Evolutionary conservation across 2,113 vertebrate genomes (phyloP).

Genomic region (Nanorana parkeri): DNA sequence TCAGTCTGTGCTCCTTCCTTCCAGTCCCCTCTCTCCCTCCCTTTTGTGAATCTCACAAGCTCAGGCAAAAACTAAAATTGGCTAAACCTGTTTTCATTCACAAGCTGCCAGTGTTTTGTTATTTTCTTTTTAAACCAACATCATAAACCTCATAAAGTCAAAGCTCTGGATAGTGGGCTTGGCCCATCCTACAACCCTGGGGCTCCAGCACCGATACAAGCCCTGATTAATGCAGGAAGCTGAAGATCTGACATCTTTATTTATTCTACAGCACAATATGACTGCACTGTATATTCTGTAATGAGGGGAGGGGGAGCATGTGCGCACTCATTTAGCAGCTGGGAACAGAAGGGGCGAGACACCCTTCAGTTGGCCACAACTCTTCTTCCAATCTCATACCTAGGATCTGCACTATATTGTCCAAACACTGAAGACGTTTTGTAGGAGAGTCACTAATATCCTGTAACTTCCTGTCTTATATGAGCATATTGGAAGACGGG

Average conservation of each 20-base stretch:
- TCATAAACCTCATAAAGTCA: slow-evolving; percentile 38
- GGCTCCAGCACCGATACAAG: slow-evolving; percentile 4
- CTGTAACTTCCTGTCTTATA: not conserved
- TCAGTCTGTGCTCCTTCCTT: slow-evolving; percentile 34
- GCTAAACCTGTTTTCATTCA: slow-evolving; percentile 52
- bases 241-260: slow-evolving; percentile 31
- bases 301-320: not conserved
- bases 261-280: slow-evolving; percentile 18
- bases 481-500: not conserved
- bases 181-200: slow-evolving; percentile 30
- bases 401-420: too few relatives aligned
- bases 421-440: too few relatives aligned
- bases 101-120: slow-evolving; percentile 43
- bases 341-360: not conserved
- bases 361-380: not conserved
- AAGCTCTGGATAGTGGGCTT: slow-evolving; percentile 28
- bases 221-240: slow-evolving; percentile 23
- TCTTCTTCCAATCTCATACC: not conserved
- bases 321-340: not conserved
- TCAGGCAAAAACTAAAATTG: slow-evolving; percentile 48
- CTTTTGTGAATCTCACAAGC: slow-evolving; percentile 36
- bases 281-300: not conserved
- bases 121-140: slow-evolving; percentile 49
- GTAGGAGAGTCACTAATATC: not conserved
- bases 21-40: slow-evolving; percentile 1